Evolutionary conservation across 2,888 invertebrate genomes (phyloP).

Genomic region (Argynnis bischoffii): DNA sequence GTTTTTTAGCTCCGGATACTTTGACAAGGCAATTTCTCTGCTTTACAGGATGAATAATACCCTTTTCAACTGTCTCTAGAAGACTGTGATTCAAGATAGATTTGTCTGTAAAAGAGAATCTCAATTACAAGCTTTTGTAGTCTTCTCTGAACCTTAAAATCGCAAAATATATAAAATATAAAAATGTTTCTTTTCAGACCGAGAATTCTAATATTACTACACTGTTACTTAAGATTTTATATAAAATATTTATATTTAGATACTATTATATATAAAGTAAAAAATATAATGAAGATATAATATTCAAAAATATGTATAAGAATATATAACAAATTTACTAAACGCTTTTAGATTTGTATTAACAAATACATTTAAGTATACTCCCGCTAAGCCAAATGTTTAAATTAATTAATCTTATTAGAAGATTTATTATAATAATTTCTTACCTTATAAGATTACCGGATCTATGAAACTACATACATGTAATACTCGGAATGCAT

Average conservation of each 20-base stretch:
- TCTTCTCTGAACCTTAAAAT: slow-evolving; percentile 31
- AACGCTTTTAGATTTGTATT: too few species aligned
- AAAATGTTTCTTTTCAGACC: slow-evolving; percentile 8
- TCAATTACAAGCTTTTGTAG: slow-evolving; percentile 33
- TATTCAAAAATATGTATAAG: too few species aligned
- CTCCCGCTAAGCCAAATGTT: background rate
- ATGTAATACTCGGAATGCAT: slow-evolving; percentile 23
- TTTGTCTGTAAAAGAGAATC: slow-evolving; percentile 28
- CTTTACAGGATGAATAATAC: slow-evolving; percentile 24
- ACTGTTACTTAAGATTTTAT: too few species aligned
- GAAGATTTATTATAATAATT: background rate
- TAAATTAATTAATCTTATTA: too few species aligned
- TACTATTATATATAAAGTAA: too few species aligned
- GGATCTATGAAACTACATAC: slow-evolving; percentile 6
- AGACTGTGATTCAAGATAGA: slow-evolving; percentile 27
- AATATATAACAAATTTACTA: too few species aligned
- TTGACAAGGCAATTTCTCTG: slow-evolving; percentile 32
- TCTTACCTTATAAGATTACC: background rate
- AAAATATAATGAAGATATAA: too few species aligned
- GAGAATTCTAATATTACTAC: too few species aligned
- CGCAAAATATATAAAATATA: too few species aligned
- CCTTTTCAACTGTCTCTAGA: slow-evolving; percentile 33
- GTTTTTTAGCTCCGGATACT: slow-evolving; percentile 9
- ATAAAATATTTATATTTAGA: too few species aligned
- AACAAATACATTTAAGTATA: background rate